Percentiles rank a stretch among this genome's conserved stretches.
Evolutionary conservation across 2,888 invertebrate species (phyloP).

Genomic region (Drosophila sordidapex): DNA sequence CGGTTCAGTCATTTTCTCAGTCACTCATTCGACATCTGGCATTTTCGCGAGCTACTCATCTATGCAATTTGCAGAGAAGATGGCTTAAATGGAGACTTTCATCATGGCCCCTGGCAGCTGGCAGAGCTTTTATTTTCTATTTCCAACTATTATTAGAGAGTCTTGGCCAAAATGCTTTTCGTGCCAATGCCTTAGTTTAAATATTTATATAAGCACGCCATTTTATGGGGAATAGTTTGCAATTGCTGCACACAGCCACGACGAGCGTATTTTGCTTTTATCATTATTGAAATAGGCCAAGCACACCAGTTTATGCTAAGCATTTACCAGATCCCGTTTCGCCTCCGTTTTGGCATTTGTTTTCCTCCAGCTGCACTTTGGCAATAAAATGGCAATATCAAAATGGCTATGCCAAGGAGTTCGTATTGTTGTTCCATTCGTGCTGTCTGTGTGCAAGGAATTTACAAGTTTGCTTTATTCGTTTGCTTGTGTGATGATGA

Average conservation of each 20-base stretch:
- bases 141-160: constrained; percentile 22
- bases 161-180: constrained; percentile 51
- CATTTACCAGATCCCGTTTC: constrained; percentile 9
- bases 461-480: constrained; percentile 39
- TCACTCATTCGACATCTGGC: constrained; percentile 42
- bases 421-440: not conserved
- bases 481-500: constrained; percentile 19
- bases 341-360: not conserved
- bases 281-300: constrained; percentile 63
- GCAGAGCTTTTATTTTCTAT: constrained; percentile 57
- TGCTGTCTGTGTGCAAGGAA: constrained; percentile 10
- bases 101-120: constrained; percentile 50
- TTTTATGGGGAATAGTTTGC: constrained; percentile 62
- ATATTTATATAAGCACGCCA: constrained; percentile 67
- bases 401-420: constrained; percentile 6
- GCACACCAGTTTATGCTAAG: constrained; percentile 59
- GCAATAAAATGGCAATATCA: constrained; percentile 28
- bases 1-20: not conserved
- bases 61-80: constrained; percentile 43
- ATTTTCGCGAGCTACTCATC: constrained; percentile 31
- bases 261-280: constrained; percentile 60
- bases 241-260: constrained; percentile 41
- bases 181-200: constrained; percentile 61
- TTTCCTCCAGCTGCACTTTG: constrained; percentile 22
- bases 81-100: constrained; percentile 37